Evolutionary conservation across 2,797 vertebrate species (phyloP).

Genomic region (Sphaeramia orbicularis): DNA sequence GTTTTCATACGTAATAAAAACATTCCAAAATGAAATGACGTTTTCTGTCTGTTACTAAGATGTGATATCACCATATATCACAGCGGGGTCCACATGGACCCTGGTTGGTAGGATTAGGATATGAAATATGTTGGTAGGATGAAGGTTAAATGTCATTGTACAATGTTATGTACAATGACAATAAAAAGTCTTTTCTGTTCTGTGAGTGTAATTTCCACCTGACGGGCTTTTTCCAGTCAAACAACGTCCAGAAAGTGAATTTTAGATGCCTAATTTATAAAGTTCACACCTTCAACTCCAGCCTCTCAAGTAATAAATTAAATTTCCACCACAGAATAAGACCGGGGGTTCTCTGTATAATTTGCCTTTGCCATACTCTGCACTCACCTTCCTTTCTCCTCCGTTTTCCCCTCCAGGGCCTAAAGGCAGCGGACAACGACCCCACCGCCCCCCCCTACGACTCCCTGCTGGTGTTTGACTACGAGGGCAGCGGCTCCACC

Average conservation of each 20-base stretch:
- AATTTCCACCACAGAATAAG: not conserved
- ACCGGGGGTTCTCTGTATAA: not conserved
- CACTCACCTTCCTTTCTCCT: conserved; percentile 16
- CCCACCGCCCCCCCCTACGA: conserved; percentile 97
- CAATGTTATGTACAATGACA: too few species aligned
- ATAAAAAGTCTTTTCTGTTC: too few species aligned
- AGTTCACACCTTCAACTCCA: not conserved
- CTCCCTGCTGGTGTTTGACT: conserved; percentile 97
- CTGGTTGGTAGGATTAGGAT: too few species aligned
- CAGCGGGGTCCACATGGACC: too few species aligned
- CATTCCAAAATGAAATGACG: too few species aligned
- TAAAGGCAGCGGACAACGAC: conserved; percentile 97
- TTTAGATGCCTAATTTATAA: not conserved
- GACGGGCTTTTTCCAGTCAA: not conserved
- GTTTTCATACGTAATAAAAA: too few species aligned
- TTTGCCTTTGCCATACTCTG: not conserved
- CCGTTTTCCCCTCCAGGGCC: conserved; percentile 84
- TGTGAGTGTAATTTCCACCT: too few species aligned
- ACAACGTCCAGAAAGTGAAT: not conserved
- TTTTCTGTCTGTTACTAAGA: too few species aligned
- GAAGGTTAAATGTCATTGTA: too few species aligned
- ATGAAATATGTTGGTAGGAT: too few species aligned
- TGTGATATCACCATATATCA: too few species aligned
- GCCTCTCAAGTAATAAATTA: not conserved
- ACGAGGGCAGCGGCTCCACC: conserved; percentile 96